These are phyloP conservation scores for Apamea monoglypha DNA, from an alignment of 2,888 invertebrate species.

Conservation along the genomic window DNA sequence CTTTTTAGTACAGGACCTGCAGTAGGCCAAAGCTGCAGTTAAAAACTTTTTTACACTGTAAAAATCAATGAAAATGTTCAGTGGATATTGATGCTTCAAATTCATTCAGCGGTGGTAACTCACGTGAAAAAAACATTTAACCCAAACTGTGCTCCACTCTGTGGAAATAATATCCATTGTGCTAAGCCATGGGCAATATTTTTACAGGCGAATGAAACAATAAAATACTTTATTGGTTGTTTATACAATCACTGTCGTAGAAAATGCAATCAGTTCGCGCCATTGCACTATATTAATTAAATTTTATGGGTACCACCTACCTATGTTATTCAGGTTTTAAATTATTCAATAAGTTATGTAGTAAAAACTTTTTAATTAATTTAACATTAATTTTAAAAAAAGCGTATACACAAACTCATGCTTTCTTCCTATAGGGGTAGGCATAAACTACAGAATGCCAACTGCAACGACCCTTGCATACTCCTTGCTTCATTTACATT, in stretches of 20 bases:
- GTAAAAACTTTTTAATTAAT: neutral
- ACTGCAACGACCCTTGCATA: neutral
- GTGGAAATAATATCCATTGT: conserved; percentile 75
- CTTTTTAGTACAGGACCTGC: conserved; percentile 37
- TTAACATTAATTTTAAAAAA: neutral
- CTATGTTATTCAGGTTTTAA: conserved; percentile 14
- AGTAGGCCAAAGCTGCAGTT: conserved; percentile 18
- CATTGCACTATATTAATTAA: conserved; percentile 67
- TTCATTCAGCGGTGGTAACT: conserved; percentile 71
- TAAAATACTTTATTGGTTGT: conserved; percentile 73
- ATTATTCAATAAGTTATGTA: conserved; percentile 11
- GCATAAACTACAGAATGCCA: neutral
- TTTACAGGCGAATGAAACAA: conserved; percentile 73
- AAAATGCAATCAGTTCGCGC: conserved; percentile 67
- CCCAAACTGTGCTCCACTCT: conserved; percentile 59
- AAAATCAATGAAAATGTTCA: conserved; percentile 70
- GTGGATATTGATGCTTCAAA: conserved; percentile 68
- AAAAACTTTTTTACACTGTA: conserved; percentile 50
- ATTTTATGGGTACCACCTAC: conserved; percentile 36
- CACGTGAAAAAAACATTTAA: conserved; percentile 66
- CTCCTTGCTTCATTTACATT: neutral
- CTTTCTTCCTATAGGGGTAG: neutral
- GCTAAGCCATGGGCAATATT: conserved; percentile 75
- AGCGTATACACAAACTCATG: neutral
- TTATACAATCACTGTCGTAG: conserved; percentile 67